Percentiles rank a stretch among this genome's conserved stretches.
Conservation (phyloP, 2,888 invertebrate species). For the Boloria selene region DNA sequence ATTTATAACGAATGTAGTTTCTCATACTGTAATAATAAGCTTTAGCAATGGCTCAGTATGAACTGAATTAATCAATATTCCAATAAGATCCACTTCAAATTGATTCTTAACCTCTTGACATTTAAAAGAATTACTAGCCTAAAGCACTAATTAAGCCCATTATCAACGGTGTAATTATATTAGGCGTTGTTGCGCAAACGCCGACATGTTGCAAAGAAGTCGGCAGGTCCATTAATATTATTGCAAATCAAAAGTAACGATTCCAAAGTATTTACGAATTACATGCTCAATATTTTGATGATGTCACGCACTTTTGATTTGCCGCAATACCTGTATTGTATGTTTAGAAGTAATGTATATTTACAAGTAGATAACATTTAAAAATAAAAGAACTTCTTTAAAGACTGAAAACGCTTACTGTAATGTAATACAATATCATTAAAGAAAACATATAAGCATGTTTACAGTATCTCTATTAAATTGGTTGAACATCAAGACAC, state of each 20-base stretch:
- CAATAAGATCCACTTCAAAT: conserved; percentile 17
- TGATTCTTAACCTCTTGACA: conserved; percentile 40
- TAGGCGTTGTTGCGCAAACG: conserved; percentile 33
- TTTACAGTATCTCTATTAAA: neutral
- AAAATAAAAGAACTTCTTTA: no score
- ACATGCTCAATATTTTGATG: conserved; percentile 19
- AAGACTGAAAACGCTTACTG: no score
- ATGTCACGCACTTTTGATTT: neutral
- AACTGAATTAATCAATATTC: conserved; percentile 11
- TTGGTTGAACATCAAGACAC: neutral
- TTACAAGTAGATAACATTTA: neutral
- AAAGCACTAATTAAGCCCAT: conserved; percentile 41
- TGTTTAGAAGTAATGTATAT: neutral
- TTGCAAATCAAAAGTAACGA: conserved; percentile 35
- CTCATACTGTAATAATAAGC: neutral
- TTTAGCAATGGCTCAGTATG: conserved; percentile 4
- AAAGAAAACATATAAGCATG: no score
- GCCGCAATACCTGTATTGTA: neutral
- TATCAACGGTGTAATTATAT: conserved; percentile 43
- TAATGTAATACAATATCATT: no score
- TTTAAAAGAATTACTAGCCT: conserved; percentile 41
- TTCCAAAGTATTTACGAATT: conserved; percentile 20
- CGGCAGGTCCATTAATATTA: conserved; percentile 29
- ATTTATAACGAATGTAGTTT: neutral
- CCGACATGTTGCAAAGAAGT: conserved; percentile 27